Conservation (phyloP, 2,888 invertebrate species). For the Therioaphis trifolii region DNA sequence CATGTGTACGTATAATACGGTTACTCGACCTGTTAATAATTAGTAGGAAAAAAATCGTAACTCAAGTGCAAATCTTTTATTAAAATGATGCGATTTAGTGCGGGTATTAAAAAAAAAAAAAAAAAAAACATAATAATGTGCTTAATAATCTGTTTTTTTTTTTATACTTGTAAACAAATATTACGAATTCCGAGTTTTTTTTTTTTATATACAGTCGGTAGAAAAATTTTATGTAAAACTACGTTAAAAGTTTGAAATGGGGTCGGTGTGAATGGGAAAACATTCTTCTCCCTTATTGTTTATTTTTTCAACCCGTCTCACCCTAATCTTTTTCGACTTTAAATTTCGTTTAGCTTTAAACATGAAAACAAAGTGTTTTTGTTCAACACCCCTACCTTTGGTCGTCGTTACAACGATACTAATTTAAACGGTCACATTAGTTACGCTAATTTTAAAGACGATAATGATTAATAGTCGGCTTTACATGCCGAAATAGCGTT, state of each 20-base stretch:
- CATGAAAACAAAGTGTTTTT: constrained; percentile 44
- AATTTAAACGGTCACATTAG: constrained; percentile 14
- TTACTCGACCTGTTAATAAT: neutral
- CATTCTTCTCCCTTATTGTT: constrained; percentile 53
- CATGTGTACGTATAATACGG: neutral
- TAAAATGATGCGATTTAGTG: constrained; percentile 26
- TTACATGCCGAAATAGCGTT: neutral
- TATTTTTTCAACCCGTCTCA: constrained; percentile 42
- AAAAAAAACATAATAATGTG: constrained; percentile 20
- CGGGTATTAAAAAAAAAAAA: neutral
- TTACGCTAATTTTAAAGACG: neutral
- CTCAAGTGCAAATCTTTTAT: neutral
- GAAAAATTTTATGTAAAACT: constrained; percentile 42
- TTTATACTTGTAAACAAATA: constrained; percentile 36
- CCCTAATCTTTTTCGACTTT: constrained; percentile 51
- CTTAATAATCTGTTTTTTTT: constrained; percentile 43
- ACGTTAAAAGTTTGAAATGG: constrained; percentile 39
- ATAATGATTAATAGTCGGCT: constrained; percentile 12
- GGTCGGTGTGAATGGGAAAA: constrained; percentile 31
- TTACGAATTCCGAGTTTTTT: constrained; percentile 27
- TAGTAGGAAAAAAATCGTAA: neutral
- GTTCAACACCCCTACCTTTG: neutral
- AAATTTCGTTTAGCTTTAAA: constrained; percentile 47
- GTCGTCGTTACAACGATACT: constrained; percentile 17
- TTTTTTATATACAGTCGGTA: neutral